Percentiles rank a stretch among this genome's conserved stretches.
Conservation (phyloP, 2,888 invertebrate genomes). For the Oscheius sp. region DNA sequence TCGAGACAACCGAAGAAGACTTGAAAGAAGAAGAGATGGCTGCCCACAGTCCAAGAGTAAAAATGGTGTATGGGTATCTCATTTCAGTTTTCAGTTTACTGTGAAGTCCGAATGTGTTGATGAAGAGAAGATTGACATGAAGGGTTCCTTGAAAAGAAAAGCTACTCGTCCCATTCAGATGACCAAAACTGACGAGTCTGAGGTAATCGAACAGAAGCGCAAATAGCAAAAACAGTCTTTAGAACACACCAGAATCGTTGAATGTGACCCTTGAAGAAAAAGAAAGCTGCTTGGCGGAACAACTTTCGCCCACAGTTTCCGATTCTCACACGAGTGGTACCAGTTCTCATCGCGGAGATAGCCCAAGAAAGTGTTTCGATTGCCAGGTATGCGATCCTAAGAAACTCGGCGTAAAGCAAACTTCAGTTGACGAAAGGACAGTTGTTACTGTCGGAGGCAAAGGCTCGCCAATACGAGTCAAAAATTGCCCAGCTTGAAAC, state of each 20-base stretch:
- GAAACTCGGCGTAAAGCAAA: background rate
- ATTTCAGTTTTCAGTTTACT: background rate
- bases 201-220: constrained; percentile 4
- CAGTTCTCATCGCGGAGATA: constrained; percentile 54
- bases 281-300: constrained; percentile 50
- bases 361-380: constrained; percentile 56
- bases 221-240: background rate
- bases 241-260: constrained; percentile 32
- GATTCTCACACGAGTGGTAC: constrained; percentile 67
- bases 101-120: constrained; percentile 28
- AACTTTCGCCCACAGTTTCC: constrained; percentile 65
- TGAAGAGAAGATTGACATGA: constrained; percentile 27
- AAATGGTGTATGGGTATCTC: background rate
- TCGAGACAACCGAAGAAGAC: constrained; percentile 56
- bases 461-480: constrained; percentile 46
- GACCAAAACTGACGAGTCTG: constrained; percentile 17
- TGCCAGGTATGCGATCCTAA: constrained; percentile 51
- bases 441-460: constrained; percentile 44
- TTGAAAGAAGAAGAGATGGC: constrained; percentile 47
- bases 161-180: constrained; percentile 40
- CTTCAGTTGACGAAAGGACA: constrained; percentile 47
- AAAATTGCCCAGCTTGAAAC: constrained; percentile 49
- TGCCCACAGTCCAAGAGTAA: constrained; percentile 21
- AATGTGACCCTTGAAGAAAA: constrained; percentile 55
- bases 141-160: constrained; percentile 38